phyloP scores from a whole-genome alignment of 2,797 vertebrate species.

The Parambassis ranga region DNA sequence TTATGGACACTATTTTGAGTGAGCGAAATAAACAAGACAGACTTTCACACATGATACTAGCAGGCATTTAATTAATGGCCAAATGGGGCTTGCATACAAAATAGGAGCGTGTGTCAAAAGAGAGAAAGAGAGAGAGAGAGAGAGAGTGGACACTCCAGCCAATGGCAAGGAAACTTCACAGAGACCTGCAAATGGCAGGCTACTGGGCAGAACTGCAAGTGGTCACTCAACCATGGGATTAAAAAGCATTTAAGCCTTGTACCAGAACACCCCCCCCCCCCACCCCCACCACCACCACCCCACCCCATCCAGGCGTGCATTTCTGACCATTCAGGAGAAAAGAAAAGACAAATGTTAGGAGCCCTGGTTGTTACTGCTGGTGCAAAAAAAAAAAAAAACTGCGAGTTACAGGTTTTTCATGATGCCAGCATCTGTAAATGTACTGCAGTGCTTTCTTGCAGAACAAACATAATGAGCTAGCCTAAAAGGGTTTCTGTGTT shows the following conservation, averaged over 20 bases:
- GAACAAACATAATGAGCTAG: constrained; percentile 77
- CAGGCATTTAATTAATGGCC: constrained; percentile 68
- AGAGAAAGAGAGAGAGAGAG: constrained; percentile 5
- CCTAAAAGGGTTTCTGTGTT: constrained; percentile 78
- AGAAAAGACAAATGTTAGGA: constrained; percentile 56
- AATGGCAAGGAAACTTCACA: constrained; percentile 62
- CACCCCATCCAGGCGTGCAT: constrained; percentile 50
- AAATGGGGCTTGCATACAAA: constrained; percentile 69
- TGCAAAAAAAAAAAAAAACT: no score
- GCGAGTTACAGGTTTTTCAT: constrained; percentile 60
- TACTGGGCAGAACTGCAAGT: constrained; percentile 69
- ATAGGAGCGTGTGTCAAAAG: constrained; percentile 20
- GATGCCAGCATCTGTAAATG: constrained; percentile 56
- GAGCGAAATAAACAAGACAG: constrained; percentile 56
- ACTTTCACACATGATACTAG: constrained; percentile 51
- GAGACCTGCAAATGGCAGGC: constrained; percentile 64
- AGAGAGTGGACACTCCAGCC: constrained; percentile 33
- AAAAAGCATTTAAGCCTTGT: constrained; percentile 82
- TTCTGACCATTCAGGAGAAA: constrained; percentile 63
- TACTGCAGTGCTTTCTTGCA: constrained; percentile 65
- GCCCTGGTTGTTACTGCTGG: constrained; percentile 49
- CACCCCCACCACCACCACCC: no score
- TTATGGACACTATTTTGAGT: constrained; percentile 55
- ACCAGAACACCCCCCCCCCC: constrained; percentile 31
- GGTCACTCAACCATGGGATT: constrained; percentile 82